Percentiles rank a stretch among this genome's conserved stretches.
Evolutionary conservation across 2,888 invertebrate genomes (phyloP).

Genomic region (Trilocha varians): DNA sequence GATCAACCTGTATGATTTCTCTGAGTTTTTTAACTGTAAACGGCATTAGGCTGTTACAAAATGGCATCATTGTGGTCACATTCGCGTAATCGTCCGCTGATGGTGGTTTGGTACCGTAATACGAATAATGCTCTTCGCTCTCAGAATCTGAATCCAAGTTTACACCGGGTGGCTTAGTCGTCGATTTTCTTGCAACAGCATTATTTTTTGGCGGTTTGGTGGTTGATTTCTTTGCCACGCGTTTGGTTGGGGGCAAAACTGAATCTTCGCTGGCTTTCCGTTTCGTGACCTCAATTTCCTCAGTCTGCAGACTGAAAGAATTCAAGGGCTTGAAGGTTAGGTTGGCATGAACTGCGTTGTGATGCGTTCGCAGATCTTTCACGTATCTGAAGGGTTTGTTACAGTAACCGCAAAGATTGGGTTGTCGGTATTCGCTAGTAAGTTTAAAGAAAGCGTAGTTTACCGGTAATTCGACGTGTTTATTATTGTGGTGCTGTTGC

Average conservation of each 20-base stretch:
- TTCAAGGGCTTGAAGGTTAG: constrained; percentile 22
- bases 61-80: constrained; percentile 66
- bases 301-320: constrained; percentile 8
- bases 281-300: constrained; percentile 10
- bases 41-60: constrained; percentile 61
- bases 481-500: constrained; percentile 39
- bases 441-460: constrained; percentile 40
- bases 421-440: constrained; percentile 21
- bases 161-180: constrained; percentile 46
- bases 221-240: constrained; percentile 44
- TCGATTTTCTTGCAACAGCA: constrained; percentile 62
- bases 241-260: constrained; percentile 13
- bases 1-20: constrained; percentile 65
- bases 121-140: constrained; percentile 42
- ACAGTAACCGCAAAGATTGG: constrained; percentile 29
- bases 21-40: constrained; percentile 63
- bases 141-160: constrained; percentile 13
- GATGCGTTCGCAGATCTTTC: constrained; percentile 33
- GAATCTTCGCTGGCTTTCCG: constrained; percentile 15
- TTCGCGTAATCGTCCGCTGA: constrained; percentile 44
- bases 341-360: constrained; percentile 23
- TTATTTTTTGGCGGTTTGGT: constrained; percentile 34
- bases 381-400: constrained; percentile 25
- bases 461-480: constrained; percentile 25
- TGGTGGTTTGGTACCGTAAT: constrained; percentile 57